These are phyloP conservation scores for Anser cygnoides DNA, from an alignment of 2,113 vertebrate genomes.

Conservation along the genomic window DNA sequence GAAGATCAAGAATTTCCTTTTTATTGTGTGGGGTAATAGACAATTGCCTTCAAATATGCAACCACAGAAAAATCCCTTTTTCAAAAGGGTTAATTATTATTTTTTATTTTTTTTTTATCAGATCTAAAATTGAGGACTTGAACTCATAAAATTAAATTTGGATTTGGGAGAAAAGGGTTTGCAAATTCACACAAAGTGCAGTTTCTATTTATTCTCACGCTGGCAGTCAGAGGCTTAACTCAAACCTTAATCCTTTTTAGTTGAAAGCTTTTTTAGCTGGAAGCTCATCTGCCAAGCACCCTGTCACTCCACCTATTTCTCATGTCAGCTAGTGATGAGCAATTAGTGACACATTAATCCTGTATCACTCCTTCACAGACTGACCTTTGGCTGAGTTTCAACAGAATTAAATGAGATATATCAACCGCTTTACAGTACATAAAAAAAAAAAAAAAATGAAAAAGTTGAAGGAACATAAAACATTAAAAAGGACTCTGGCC, in stretches of 20 bases:
- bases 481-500: neutral
- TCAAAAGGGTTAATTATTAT: neutral
- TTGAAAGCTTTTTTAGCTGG: slow-evolving; percentile 50
- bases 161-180: neutral
- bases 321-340: slow-evolving; percentile 41
- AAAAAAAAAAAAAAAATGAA: neutral
- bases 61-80: neutral
- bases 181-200: neutral
- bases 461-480: neutral
- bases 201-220: slow-evolving; percentile 5
- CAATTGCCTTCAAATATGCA: neutral
- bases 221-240: slow-evolving; percentile 14
- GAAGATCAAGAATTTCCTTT: neutral
- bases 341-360: slow-evolving; percentile 70
- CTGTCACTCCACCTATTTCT: slow-evolving; percentile 52
- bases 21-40: neutral
- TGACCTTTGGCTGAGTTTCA: slow-evolving; percentile 53
- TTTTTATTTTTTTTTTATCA: neutral
- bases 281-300: slow-evolving; percentile 35
- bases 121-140: neutral
- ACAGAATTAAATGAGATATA: slow-evolving; percentile 1
- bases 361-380: slow-evolving; percentile 7
- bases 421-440: neutral
- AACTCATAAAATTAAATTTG: neutral
- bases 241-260: slow-evolving; percentile 47